Conservation (phyloP, 2,797 vertebrate species). For the Manis javanica region DNA sequence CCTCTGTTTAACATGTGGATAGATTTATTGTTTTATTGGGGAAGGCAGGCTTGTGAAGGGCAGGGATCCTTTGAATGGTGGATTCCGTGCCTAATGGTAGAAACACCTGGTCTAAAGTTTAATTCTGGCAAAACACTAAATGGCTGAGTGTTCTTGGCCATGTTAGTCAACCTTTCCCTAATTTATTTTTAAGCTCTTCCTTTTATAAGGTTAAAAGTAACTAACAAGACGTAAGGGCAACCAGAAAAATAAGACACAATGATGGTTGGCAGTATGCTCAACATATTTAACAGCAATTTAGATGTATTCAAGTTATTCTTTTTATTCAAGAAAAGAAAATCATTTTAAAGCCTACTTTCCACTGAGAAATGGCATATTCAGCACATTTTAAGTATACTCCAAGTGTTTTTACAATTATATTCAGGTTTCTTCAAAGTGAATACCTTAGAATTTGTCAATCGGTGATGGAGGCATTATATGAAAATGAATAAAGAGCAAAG, state of each 20-base stretch:
- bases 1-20: background rate
- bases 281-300: background rate
- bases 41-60: background rate
- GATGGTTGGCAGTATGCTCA: background rate
- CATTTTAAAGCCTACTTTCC: background rate
- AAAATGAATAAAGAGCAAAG: conserved; percentile 68
- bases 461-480: conserved; percentile 64
- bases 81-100: background rate
- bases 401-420: conserved; percentile 57
- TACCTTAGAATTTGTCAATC: conserved; percentile 22
- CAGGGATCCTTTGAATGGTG: background rate
- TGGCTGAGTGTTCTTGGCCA: background rate
- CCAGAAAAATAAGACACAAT: conserved; percentile 5
- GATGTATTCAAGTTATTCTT: background rate
- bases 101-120: conserved; percentile 17
- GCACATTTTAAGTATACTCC: conserved; percentile 13
- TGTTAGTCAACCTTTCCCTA: background rate
- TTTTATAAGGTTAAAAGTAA: background rate
- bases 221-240: background rate
- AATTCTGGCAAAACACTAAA: background rate
- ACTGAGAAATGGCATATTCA: background rate
- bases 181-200: conserved; percentile 32
- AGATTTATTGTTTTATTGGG: background rate
- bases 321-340: background rate
- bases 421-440: conserved; percentile 37